phyloP scores from a whole-genome alignment of 2,797 vertebrate species.

The Gila robusta region DNA sequence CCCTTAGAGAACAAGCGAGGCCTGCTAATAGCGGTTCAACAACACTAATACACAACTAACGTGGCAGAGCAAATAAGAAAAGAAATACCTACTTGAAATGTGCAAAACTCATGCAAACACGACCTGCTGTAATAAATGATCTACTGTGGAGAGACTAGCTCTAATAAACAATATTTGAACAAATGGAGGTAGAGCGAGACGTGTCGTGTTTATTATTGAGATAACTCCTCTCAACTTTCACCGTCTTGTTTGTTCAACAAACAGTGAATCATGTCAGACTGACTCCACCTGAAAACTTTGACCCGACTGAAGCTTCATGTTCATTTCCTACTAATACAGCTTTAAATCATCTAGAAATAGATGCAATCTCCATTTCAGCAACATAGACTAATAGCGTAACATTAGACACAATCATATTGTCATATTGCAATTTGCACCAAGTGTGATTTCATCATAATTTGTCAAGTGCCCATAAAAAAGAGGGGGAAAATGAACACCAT shows the following conservation, averaged over 20 bases:
- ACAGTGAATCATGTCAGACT: background rate
- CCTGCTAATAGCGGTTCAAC: background rate
- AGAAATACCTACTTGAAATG: background rate
- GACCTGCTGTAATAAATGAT: background rate
- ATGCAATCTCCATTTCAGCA: background rate
- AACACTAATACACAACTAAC: background rate
- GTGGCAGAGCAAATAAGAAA: background rate
- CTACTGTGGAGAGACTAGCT: background rate
- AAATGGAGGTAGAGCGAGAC: background rate
- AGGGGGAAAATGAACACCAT: background rate
- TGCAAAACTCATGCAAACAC: background rate
- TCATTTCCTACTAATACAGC: background rate
- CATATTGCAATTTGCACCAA: too few species aligned
- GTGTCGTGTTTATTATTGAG: background rate
- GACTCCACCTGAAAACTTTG: background rate
- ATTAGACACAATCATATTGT: background rate
- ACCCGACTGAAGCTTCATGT: background rate
- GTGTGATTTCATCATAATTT: background rate
- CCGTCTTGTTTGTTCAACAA: background rate
- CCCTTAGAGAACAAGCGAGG: background rate
- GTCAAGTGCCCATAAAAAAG: background rate
- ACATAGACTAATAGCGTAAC: background rate
- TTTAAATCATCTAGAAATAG: background rate
- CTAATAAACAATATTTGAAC: too few species aligned
- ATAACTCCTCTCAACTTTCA: background rate